Base-by-base conservation (phyloP, 1,140 invertebrate species). In the Thrips palmi region DNA sequence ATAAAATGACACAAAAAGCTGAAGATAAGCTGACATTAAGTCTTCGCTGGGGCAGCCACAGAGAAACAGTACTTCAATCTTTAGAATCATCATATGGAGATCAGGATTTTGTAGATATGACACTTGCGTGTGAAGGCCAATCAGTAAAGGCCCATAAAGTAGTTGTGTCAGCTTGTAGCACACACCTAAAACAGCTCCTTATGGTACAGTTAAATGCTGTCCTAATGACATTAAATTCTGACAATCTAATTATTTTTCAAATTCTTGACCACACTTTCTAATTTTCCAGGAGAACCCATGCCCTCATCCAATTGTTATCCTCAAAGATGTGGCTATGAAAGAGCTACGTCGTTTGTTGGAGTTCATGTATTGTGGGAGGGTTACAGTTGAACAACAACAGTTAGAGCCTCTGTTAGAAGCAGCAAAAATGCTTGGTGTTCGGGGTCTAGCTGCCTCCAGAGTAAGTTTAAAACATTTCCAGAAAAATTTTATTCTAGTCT, bases 1-100 rank as follows among this genome's bases (percentile, higher is more conserved):
- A n/a, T n/a, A n/a, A n/a, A n/a, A n/a, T n/a, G n/a, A n/a, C n/a
- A n/a, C n/a, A n/a, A n/a, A n/a, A n/a, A n/a, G n/a, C n/a, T n/a
- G n/a, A n/a, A n/a, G n/a, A n/a, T n/a, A n/a, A n/a, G n/a, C n/a
- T n/a, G n/a, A n/a, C n/a, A n/a, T n/a, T 83, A 65, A 84, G 80
- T 68, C 70, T 84, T 60, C 73, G 77, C 65, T 86, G 81, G 81
- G 84, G 84, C 66, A 82, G 83, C 66, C 83, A 83, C 70, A 77
- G 81, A 63, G 74, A 76, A 43, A 85, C 81, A 62, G 77, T 84
- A 56, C 74, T 72, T 53, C 71, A 70, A 59, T 73, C 75, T 60
- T 76, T 78, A 61, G 73, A 76, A 60, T 66, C 70, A 52, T 61
- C 76, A 50, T 64, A 72, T 54, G 71, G 72, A 65, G 71, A 75